Conservation (phyloP, 1,140 invertebrate genomes). For the Philopotamus ludificatus region DNA sequence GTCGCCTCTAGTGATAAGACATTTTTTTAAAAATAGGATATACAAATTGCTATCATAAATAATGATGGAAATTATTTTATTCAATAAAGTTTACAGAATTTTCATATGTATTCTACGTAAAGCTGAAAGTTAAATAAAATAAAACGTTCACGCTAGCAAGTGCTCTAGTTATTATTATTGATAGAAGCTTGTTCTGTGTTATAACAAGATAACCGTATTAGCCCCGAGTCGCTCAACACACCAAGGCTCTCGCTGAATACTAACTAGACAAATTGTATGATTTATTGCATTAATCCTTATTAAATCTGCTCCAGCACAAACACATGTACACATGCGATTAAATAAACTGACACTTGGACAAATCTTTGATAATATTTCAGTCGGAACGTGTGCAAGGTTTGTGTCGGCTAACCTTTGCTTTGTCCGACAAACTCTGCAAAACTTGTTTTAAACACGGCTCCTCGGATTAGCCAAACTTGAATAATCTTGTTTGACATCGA, state of each 20-base stretch:
- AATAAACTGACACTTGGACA: not conserved
- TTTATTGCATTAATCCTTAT: not conserved
- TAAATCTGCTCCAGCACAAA: not conserved
- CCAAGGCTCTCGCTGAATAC: not conserved
- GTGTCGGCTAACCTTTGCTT: not conserved
- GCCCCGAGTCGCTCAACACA: not conserved
- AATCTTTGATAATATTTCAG: not conserved
- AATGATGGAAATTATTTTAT: not conserved
- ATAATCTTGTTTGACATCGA: too few species aligned
- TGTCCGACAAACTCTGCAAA: too few species aligned
- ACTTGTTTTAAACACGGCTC: too few species aligned
- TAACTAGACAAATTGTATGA: not conserved
- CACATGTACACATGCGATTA: too few species aligned
- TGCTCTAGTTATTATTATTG: not conserved
- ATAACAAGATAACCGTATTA: not conserved
- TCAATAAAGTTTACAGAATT: not conserved
- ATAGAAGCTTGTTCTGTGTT: not conserved
- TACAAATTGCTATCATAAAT: not conserved
- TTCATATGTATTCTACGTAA: too few species aligned
- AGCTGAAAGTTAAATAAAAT: too few species aligned
- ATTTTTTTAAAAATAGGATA: not conserved
- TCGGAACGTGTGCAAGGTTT: not conserved
- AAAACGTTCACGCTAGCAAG: too few species aligned
- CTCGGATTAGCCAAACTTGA: too few species aligned
- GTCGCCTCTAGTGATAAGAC: not conserved